phyloP scores from a whole-genome alignment of 2,888 invertebrate species.

The Idaea biselata region DNA sequence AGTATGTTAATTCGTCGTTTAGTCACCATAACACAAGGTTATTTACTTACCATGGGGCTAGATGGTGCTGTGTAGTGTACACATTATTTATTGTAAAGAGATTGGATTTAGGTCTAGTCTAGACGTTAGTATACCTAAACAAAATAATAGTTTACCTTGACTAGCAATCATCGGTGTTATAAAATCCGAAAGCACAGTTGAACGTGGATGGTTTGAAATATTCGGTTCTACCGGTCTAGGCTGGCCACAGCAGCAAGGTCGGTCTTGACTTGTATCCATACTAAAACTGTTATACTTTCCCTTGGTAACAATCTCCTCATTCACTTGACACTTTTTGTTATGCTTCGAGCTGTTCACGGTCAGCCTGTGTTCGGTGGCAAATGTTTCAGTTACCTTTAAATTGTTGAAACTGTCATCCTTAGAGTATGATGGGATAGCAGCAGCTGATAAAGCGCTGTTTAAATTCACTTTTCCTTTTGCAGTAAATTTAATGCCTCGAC shows the following conservation, averaged over 20 bases:
- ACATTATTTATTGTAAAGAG: too few relatives aligned
- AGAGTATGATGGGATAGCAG: background rate
- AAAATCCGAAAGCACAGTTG: slow-evolving; percentile 38
- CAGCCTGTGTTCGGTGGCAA: background rate
- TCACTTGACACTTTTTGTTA: background rate
- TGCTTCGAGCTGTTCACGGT: background rate
- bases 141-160: slow-evolving; percentile 26
- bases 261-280: slow-evolving; percentile 49
- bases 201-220: background rate
- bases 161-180: slow-evolving; percentile 39
- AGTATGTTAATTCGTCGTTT: too few relatives aligned
- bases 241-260: slow-evolving; percentile 44
- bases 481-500: background rate
- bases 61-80: too few relatives aligned
- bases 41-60: too few relatives aligned
- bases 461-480: background rate
- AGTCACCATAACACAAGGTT: too few relatives aligned
- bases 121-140: too few relatives aligned
- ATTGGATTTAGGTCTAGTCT: too few relatives aligned
- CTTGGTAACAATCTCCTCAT: background rate
- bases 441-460: background rate
- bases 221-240: background rate
- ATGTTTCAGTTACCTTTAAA: background rate
- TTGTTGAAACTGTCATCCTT: background rate
- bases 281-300: slow-evolving; percentile 18